Evolutionary conservation across 1,140 invertebrate species (phyloP).

Genomic region (Planococcus citri): DNA sequence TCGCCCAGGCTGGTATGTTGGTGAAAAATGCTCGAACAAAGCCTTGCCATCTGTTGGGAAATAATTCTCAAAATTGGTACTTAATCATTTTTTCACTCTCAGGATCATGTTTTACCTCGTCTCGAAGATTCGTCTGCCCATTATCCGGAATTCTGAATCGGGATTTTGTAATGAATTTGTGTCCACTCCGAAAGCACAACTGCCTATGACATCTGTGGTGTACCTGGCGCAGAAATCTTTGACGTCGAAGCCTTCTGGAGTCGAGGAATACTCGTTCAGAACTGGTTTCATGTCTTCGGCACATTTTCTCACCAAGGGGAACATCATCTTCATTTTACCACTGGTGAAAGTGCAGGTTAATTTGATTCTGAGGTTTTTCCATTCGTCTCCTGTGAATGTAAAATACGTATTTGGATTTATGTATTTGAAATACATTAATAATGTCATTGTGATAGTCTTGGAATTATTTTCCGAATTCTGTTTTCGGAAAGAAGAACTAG

Average conservation of each 20-base stretch:
- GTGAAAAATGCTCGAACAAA: too few species aligned
- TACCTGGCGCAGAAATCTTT: slow-evolving; percentile 24
- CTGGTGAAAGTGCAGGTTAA: slow-evolving; percentile 44
- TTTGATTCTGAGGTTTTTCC: slow-evolving; percentile 32
- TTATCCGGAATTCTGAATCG: slow-evolving; percentile 30
- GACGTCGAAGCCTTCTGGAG: not conserved
- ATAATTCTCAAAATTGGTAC: too few species aligned
- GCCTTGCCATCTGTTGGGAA: too few species aligned
- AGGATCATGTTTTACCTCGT: too few species aligned
- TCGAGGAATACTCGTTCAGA: not conserved
- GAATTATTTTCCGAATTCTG: too few species aligned
- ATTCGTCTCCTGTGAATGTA: too few species aligned
- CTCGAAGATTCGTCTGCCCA: slow-evolving; percentile 17
- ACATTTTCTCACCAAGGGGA: slow-evolving; percentile 35
- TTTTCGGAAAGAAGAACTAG: too few species aligned
- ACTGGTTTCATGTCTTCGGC: not conserved
- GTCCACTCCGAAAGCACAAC: slow-evolving; percentile 33
- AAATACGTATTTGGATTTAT: too few species aligned
- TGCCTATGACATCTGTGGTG: slow-evolving; percentile 37
- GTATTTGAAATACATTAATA: too few species aligned
- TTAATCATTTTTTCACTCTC: too few species aligned
- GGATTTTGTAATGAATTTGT: slow-evolving; percentile 31
- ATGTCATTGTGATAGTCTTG: too few species aligned
- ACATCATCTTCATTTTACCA: slow-evolving; percentile 43
- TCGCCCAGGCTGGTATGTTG: too few species aligned